Evolutionary conservation across 2,113 vertebrate species (phyloP), one percentile per base, ranked within the genome.

Genomic region (Tyrannus savana): DNA sequence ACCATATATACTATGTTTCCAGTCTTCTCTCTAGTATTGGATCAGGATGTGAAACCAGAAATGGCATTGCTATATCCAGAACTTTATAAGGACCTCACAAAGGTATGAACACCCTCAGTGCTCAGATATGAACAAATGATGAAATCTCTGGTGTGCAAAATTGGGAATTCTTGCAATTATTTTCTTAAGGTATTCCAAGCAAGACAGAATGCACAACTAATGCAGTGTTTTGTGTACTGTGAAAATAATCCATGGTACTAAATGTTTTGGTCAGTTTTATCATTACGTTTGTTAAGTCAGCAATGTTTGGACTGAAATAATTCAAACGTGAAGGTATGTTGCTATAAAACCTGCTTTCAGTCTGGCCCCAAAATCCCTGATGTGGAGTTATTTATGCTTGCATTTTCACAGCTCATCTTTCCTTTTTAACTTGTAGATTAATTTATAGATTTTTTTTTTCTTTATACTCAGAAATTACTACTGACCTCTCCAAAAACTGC

Each of bases 1-100:
- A 99, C 99, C 27, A 98, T 99, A 90, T 99, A 99, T 98, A 99
- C 99, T 84, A 99, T 99, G 99, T 99, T 99, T 72, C 99, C 99
- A 30, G 99, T 99, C 42, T 99, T 99, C 98, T 99, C 99, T 10
- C 94, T 99, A 87, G 99, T 99, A 30, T 97, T 99, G 98, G 99
- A 99, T 96, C 99, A 99, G 95, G 99, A 99, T 42, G 99, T 99
- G 94, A 99, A 99, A 96, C 99, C 99, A 10, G 99, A 99, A 92
- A 99, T 98, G 98, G 99, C 99, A 4, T 93, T 99, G 90, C 98
- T 99, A 1, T 99, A 99, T 97, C 99, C 99, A 12, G 99, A 99
- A 97, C 99, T 99, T 52, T 99, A 99, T 95, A 99, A 99, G 96
- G 99, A 99, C 96, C 99, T 99, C 94, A 99, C 99, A 81, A 99